phyloP scores from a whole-genome alignment of 1,140 invertebrate species.

The Eulimnadia texana region DNA sequence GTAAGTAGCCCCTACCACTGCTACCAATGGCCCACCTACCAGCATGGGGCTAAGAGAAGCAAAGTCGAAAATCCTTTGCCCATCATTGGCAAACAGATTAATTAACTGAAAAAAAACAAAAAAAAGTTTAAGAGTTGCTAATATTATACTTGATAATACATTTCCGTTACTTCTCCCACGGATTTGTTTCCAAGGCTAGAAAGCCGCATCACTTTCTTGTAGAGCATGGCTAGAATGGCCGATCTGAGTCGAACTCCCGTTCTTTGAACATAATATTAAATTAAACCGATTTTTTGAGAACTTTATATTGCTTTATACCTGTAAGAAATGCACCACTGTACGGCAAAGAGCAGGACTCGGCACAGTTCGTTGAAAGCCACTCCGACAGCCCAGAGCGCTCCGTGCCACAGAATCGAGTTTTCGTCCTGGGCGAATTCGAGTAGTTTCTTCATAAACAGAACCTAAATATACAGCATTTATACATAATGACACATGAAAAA shows the following conservation, averaged over 20 bases:
- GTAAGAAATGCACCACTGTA: constrained; percentile 43
- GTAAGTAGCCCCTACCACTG: constrained; percentile 41
- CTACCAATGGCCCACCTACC: constrained; percentile 45
- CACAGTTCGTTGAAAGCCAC: constrained; percentile 38
- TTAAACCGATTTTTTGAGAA: constrained; percentile 18
- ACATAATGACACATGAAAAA: constrained; percentile 25
- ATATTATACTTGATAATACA: neutral
- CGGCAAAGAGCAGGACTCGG: constrained; percentile 40
- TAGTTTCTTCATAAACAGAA: constrained; percentile 39
- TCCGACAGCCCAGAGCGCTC: constrained; percentile 36
- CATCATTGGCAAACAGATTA: constrained; percentile 52
- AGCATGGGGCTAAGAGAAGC: constrained; percentile 43
- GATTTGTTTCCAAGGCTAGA: constrained; percentile 39
- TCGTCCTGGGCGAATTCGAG: constrained; percentile 34
- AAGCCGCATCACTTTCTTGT: constrained; percentile 44
- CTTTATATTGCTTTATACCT: constrained; percentile 22
- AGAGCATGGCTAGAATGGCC: constrained; percentile 43
- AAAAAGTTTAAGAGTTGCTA: neutral
- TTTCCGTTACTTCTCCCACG: constrained; percentile 39
- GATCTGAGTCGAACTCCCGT: constrained; percentile 44
- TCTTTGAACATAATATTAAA: constrained; percentile 27
- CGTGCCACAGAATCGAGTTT: constrained; percentile 28
- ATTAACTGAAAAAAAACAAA: constrained; percentile 37
- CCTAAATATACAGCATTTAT: too few species aligned
- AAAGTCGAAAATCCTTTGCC: constrained; percentile 47